These are phyloP conservation scores for Tetanocera ferruginea DNA, from an alignment of 2,888 invertebrate genomes.

Conservation along the genomic window DNA sequence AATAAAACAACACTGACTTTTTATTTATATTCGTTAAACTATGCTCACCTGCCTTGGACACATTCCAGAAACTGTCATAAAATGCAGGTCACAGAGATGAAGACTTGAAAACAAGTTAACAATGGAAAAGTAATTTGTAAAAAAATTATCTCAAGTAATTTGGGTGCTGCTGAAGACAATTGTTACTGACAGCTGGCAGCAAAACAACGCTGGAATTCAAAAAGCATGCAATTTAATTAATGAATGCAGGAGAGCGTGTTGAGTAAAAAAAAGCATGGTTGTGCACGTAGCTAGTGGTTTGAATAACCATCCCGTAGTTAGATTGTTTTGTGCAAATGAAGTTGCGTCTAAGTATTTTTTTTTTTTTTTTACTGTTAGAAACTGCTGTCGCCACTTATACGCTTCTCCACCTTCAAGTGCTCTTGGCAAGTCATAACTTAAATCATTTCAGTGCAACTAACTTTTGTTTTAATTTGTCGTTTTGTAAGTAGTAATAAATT, in stretches of 20 bases:
- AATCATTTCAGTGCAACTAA: neutral
- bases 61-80: neutral
- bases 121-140: neutral
- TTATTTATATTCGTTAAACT: neutral
- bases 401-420: neutral
- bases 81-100: no score
- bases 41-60: neutral
- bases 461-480: neutral
- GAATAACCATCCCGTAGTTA: neutral
- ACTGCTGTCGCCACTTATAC: neutral
- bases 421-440: conserved; percentile 11
- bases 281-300: neutral
- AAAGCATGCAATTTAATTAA: conserved; percentile 17
- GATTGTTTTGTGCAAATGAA: neutral
- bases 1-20: neutral
- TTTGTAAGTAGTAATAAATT: neutral
- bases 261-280: neutral
- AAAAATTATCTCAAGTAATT: neutral
- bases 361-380: neutral
- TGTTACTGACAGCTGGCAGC: neutral
- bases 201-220: neutral
- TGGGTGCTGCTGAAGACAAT: neutral
- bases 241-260: neutral
- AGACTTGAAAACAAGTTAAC: neutral
- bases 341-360: conserved; percentile 8